phyloP scores from a whole-genome alignment of 2,888 invertebrate species.

The Tenthredo amoena region DNA sequence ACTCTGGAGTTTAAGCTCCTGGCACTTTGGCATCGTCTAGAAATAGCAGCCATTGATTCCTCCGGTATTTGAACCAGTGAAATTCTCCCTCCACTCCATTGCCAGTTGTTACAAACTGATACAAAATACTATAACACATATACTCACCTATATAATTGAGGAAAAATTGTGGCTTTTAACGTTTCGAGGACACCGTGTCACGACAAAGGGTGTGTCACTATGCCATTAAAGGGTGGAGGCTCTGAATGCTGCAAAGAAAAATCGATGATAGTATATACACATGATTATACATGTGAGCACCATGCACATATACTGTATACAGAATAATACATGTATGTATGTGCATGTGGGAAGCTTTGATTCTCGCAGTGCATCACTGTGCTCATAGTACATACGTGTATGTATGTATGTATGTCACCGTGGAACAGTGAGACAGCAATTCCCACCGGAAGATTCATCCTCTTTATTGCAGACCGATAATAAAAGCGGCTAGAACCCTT shows the following conservation, averaged over 20 bases:
- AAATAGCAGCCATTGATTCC: conserved; percentile 75
- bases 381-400: neutral
- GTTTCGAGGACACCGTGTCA: conserved; percentile 21
- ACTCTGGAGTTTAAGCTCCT: conserved; percentile 7
- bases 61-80: conserved; percentile 1
- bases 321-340: neutral
- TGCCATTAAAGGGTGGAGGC: conserved; percentile 12
- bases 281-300: neutral
- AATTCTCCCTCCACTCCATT: neutral
- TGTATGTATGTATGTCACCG: conserved; percentile 1
- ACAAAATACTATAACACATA: neutral
- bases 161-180: neutral
- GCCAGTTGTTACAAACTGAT: neutral
- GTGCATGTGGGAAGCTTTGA: neutral
- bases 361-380: neutral
- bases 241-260: neutral
- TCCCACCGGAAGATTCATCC: neutral
- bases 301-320: neutral
- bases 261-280: neutral
- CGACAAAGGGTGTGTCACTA: conserved; percentile 3
- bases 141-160: neutral
- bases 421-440: neutral
- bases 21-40: conserved; percentile 60
- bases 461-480: neutral
- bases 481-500: neutral